phyloP scores from a whole-genome alignment of 2,797 vertebrate genomes.

The Carapus acus region DNA sequence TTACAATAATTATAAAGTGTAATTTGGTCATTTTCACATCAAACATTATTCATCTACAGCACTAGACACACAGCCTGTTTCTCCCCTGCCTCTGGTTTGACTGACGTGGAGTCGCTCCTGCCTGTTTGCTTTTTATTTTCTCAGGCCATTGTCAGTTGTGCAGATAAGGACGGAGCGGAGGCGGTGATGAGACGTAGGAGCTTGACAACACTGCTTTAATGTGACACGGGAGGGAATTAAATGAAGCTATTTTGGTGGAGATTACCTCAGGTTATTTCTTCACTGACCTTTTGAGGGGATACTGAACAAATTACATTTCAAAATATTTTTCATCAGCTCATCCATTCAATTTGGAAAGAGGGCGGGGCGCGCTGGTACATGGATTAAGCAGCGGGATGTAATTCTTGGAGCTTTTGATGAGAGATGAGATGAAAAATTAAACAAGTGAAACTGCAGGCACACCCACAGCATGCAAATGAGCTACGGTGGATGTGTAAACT shows the following conservation, averaged over 20 bases:
- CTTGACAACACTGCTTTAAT: slow-evolving; percentile 17
- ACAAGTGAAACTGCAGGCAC: slow-evolving; percentile 56
- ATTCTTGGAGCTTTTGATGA: slow-evolving; percentile 46
- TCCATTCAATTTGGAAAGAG: slow-evolving; percentile 10
- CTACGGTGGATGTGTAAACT: slow-evolving; percentile 41
- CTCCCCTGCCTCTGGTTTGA: slow-evolving; percentile 8
- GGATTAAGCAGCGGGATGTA: slow-evolving; percentile 33
- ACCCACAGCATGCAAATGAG: slow-evolving; percentile 64
- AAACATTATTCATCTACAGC: slow-evolving; percentile 3
- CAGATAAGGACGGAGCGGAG: slow-evolving; percentile 6
- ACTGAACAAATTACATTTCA: slow-evolving; percentile 5
- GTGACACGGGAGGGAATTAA: neutral
- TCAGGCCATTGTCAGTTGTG: slow-evolving; percentile 9
- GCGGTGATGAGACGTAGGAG: slow-evolving; percentile 22
- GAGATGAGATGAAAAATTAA: slow-evolving; percentile 63
- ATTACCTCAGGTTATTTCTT: slow-evolving; percentile 12
- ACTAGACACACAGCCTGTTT: slow-evolving; percentile 11
- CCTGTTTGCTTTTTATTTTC: slow-evolving; percentile 19
- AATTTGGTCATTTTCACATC: slow-evolving; percentile 4
- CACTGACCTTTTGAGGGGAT: slow-evolving; percentile 10
- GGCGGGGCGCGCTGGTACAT: slow-evolving; percentile 17
- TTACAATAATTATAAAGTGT: slow-evolving; percentile 3
- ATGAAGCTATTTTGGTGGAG: slow-evolving; percentile 6
- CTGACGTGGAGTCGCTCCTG: slow-evolving; percentile 7
- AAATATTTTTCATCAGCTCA: neutral